A percentile compares a stretch with the other conserved stretches of the same genome.
These are phyloP conservation scores for Apus apus DNA, from an alignment of 2,113 vertebrate species.

Conservation along the genomic window DNA sequence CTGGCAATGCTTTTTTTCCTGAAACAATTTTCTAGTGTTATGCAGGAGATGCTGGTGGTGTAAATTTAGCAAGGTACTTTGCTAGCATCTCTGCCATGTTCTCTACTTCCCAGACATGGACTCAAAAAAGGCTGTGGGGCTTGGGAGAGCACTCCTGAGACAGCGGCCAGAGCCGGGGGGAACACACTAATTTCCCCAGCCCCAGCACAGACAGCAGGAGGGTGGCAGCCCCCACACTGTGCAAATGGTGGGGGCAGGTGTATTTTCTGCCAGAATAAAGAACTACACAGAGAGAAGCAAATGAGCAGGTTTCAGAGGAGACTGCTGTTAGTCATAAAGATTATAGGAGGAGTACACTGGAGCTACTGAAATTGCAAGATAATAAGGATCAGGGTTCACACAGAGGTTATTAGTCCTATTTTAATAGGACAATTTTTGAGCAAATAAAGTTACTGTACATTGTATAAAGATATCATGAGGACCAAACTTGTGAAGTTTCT, in stretches of 20 bases:
- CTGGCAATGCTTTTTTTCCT: not conserved
- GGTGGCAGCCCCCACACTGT: not conserved
- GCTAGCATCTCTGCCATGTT: accelerated
- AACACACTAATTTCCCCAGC: not conserved
- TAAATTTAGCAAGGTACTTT: not conserved
- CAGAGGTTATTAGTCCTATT: not conserved
- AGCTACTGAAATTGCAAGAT: not conserved
- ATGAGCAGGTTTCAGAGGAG: not conserved
- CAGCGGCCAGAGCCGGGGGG: accelerated
- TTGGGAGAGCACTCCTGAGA: not conserved
- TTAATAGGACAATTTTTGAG: not conserved
- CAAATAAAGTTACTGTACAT: not conserved
- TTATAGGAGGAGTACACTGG: not conserved
- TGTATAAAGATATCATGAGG: not conserved
- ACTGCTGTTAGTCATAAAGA: not conserved
- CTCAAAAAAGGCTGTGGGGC: not conserved
- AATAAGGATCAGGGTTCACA: not conserved
- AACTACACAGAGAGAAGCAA: not conserved
- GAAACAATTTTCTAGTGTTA: not conserved
- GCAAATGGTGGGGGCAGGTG: not conserved
- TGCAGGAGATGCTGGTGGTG: not conserved
- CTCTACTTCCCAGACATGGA: not conserved
- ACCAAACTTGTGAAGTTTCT: not conserved
- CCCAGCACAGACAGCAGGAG: accelerated
- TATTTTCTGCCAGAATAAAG: not conserved